Base-by-base conservation (phyloP, 2,888 invertebrate genomes). In the Agrotis puta region DNA sequence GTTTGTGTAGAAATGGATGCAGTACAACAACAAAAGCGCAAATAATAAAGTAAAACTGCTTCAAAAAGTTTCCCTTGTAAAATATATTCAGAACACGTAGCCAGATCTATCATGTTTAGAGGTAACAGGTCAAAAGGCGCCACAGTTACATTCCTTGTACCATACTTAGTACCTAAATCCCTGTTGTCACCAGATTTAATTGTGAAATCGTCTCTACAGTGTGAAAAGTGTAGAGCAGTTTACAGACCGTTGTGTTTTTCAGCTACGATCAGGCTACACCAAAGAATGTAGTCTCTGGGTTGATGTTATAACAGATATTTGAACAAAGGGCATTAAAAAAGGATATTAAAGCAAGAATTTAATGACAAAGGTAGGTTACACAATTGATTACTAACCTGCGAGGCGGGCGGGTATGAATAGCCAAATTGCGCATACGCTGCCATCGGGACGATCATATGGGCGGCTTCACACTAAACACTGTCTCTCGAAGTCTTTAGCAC, bases 361-460 rank as follows among this genome's bases (percentile, higher is more conserved):
- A 66, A n/a, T 47, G 39, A 27, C 27, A 75, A 33, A 27, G 14
- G 2, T 24, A n/a, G n/a, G 43, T n/a, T n/a, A 64, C 14, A 56
- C 22, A 45, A 45, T 69, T 57, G 57, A 59, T 74, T 73, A 95
- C 97, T 96, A 96, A 98, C 98, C 98, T 98, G 98, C 90, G 98
- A 98, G 92, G 98, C 98, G 97, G 98, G 97, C 97, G 98, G 98
- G 97, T 98, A 98, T 90, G 98, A 97, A 95, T 98, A 98, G 97
- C 98, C 98, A 96, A 98, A 98, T 96, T 98, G 98, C 93, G 98
- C 97, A 96, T 98, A 98, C 90, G 98, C 98, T 94, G 98, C 96
- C 96, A 96, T 96, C 88, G 95, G 95, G 94, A 95, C 94, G 95
- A 95, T 95, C 95, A 96, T 95, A 95, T 92, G 95, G 95, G 93